Evolutionary conservation across 1,140 invertebrate species (phyloP).

Genomic region (Oedothorax gibbosus): DNA sequence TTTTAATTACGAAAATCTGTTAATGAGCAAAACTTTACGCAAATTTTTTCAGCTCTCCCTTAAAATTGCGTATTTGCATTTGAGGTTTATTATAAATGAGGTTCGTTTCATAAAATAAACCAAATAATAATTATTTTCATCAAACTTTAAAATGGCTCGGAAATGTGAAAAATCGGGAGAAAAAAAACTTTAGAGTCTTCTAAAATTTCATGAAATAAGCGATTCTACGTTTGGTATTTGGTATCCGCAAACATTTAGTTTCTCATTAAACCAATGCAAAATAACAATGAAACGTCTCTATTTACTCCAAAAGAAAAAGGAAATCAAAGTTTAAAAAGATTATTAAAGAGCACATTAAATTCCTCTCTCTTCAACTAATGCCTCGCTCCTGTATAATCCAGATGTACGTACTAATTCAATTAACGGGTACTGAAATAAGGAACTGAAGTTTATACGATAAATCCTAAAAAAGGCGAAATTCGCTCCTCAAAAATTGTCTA

Average conservation of each 20-base stretch:
- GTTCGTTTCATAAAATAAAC: constrained; percentile 15
- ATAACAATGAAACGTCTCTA: constrained; percentile 28
- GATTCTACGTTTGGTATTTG: not conserved
- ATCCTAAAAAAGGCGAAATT: not conserved
- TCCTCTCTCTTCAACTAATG: constrained; percentile 21
- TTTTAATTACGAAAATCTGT: constrained; percentile 47
- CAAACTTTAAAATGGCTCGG: constrained; percentile 43
- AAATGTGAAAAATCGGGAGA: not conserved
- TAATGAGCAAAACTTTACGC: constrained; percentile 42
- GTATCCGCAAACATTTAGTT: constrained; percentile 34
- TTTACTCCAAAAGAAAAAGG: constrained; percentile 13
- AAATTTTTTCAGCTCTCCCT: constrained; percentile 30
- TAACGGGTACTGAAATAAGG: constrained; percentile 10
- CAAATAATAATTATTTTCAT: constrained; percentile 25
- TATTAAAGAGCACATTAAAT: constrained; percentile 41
- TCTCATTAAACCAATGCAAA: constrained; percentile 9
- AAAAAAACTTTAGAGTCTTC: constrained; percentile 14
- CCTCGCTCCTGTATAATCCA: constrained; percentile 27
- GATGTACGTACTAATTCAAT: constrained; percentile 37
- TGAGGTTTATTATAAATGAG: constrained; percentile 25
- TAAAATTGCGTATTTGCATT: constrained; percentile 27
- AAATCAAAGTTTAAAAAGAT: constrained; percentile 20
- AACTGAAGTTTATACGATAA: constrained; percentile 11
- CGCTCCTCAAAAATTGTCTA: constrained; percentile 27
- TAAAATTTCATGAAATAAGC: constrained; percentile 34